Base-by-base conservation (phyloP, 2,797 vertebrate genomes). In the Mus minutoides region DNA sequence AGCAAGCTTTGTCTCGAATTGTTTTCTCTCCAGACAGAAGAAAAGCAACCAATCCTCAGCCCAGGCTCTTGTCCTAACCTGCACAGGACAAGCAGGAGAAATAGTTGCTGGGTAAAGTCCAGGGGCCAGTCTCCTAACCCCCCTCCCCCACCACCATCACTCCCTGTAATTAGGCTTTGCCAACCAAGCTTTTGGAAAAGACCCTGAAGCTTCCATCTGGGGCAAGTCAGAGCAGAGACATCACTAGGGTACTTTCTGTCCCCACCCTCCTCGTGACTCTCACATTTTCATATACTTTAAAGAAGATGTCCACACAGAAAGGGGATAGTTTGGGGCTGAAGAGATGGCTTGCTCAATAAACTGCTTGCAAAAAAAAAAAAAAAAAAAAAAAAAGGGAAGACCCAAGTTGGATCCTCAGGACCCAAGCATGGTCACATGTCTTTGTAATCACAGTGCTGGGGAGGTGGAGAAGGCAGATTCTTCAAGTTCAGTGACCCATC, bases 231-330 rank as follows among this genome's bases (percentile, higher is more conserved):
- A 29, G 54, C 34, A 79, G 46, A 52, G 8, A 31, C 37, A 26
- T 52, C n/a, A 49, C 75, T 77, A 77, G 29, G 37, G 16, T 3
- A 4, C 22, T 83, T 46, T 73, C n/a, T 49, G 29, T 17, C 31
- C 14, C 58, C 4, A 46, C 9, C 40, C 34, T 87, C 19, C 84
- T 82, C 12, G 17, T 78, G 37, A 80, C n/a, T n/a, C 49, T 79
- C 79, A 67, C 3, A 8, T 37, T 91, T 84, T 78, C 91, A 80
- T 58, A 54, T 13, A 4, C 54, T 82, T 82, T 76, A 43, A 78
- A 94, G 62, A 92, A 96, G 73, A 84, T 12, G 52, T 12, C 3
- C 77, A 69, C 56, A 8, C 83, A 96, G 76, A 79, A 58, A 58
- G 17, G 2, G 40, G 73, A 62, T 14, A 31, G 26, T 88, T 54